Evolutionary conservation across 2,888 invertebrate genomes (phyloP).

Genomic region (Serripes groenlandicus): DNA sequence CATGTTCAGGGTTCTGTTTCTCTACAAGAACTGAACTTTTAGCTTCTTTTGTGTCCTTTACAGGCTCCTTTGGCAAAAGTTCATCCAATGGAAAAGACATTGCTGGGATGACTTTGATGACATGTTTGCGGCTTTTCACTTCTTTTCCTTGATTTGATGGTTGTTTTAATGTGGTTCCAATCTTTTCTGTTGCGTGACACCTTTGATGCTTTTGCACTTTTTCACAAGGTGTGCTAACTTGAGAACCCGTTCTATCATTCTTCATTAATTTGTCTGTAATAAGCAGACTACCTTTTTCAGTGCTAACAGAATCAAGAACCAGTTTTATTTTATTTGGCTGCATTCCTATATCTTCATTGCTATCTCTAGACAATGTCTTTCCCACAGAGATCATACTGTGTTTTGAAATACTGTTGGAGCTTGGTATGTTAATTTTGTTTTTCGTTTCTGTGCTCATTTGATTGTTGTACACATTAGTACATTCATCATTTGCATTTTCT

Average conservation of each 20-base stretch:
- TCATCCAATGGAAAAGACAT: conserved; percentile 61
- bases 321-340: too few species aligned
- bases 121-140: conserved; percentile 26
- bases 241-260: not conserved
- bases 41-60: conserved; percentile 6
- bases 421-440: too few species aligned
- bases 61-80: conserved; percentile 42
- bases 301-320: too few species aligned
- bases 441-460: too few species aligned
- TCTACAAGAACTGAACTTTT: not conserved
- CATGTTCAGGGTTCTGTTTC: not conserved
- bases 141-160: not conserved
- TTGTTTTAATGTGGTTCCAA: too few species aligned
- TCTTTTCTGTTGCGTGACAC: too few species aligned
- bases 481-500: too few species aligned
- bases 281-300: not conserved
- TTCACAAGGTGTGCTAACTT: not conserved
- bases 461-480: too few species aligned
- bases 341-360: too few species aligned
- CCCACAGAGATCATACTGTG: too few species aligned
- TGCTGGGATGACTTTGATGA: conserved; percentile 41
- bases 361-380: too few species aligned
- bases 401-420: too few species aligned
- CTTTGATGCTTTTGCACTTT: not conserved
- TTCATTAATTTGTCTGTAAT: not conserved